Conservation (phyloP, 2,888 invertebrate species). For the Eupithecia centaureata region DNA sequence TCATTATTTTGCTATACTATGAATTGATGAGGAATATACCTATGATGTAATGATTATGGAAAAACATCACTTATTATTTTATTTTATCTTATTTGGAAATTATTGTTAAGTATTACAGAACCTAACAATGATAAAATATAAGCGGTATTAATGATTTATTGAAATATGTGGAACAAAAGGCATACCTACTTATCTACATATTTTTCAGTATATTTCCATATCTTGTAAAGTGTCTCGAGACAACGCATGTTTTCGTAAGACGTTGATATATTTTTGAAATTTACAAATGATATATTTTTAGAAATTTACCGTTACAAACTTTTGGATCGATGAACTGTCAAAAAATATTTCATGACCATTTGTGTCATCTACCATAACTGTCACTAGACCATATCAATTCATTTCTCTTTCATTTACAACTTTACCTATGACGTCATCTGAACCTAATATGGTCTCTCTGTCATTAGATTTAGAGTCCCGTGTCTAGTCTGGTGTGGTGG, state of each 20-base stretch:
- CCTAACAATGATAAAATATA: background rate
- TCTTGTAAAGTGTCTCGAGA: background rate
- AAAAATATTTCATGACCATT: slow-evolving; percentile 67
- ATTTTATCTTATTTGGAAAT: background rate
- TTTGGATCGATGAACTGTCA: slow-evolving; percentile 77
- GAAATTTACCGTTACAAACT: slow-evolving; percentile 32
- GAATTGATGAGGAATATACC: background rate
- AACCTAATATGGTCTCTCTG: slow-evolving; percentile 50
- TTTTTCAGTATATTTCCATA: background rate
- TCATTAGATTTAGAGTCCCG: slow-evolving; percentile 40
- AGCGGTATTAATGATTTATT: background rate
- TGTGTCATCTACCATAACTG: slow-evolving; percentile 71
- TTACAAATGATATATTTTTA: background rate
- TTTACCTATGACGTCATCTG: slow-evolving; percentile 18
- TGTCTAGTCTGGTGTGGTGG: background rate
- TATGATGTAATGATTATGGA: background rate
- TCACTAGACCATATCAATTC: slow-evolving; percentile 67
- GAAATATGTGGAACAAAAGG: background rate
- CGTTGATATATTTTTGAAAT: background rate
- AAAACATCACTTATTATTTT: background rate
- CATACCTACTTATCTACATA: background rate
- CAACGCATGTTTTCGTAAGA: background rate
- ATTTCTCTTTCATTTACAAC: slow-evolving; percentile 60
- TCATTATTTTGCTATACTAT: background rate
- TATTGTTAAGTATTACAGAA: too few species aligned